A percentile compares a stretch with the other conserved stretches of the same genome.
phyloP scores from a whole-genome alignment of 2,797 vertebrate genomes.

The Lepus oiostolus region DNA sequence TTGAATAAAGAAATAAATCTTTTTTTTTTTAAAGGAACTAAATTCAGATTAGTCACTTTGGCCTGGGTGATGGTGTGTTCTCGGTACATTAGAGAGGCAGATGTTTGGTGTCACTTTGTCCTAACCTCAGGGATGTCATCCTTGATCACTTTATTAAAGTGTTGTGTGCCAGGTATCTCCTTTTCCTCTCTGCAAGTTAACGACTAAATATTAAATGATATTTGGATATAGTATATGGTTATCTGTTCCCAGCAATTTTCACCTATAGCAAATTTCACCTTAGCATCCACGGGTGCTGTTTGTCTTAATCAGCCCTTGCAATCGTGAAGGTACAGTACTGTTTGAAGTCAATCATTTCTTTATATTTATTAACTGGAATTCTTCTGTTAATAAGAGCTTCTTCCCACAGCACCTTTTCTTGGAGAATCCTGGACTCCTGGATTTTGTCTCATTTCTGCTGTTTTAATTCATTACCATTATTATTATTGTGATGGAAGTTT shows the following conservation, averaged over 20 bases:
- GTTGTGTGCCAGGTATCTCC: background rate
- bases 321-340: background rate
- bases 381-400: background rate
- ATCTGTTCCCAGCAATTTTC: background rate
- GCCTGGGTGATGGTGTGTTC: background rate
- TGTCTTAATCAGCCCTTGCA: background rate
- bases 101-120: background rate
- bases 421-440: background rate
- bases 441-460: background rate
- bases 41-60: background rate
- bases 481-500: background rate
- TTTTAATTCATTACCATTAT: background rate
- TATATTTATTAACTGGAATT: background rate
- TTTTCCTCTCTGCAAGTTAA: conserved; percentile 2
- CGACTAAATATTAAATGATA: background rate
- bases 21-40: too few relatives aligned
- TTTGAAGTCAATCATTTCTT: background rate
- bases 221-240: background rate
- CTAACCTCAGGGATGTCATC: background rate
- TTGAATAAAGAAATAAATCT: too few relatives aligned
- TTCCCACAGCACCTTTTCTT: background rate
- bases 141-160: background rate
- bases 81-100: background rate
- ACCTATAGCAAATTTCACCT: background rate
- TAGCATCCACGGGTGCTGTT: background rate